Conservation (phyloP, 2,888 invertebrate genomes). For the Laspeyria flexula region DNA sequence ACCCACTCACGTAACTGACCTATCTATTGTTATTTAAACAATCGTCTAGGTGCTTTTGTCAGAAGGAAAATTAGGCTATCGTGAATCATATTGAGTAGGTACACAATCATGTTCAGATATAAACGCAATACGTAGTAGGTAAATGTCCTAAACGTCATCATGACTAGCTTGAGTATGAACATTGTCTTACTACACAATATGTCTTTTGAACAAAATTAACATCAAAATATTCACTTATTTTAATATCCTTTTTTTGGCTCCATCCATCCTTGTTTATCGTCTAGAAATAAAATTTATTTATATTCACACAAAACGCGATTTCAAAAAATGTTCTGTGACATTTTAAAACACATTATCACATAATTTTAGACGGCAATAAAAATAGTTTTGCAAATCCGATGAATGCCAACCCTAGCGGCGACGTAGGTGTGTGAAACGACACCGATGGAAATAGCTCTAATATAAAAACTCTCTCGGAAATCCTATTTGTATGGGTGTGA, state of each 20-base stretch:
- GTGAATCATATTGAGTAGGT: too few species aligned
- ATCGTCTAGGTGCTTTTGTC: too few species aligned
- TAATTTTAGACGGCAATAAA: conserved; percentile 20
- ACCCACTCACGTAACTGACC: too few species aligned
- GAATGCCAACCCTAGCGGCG: conserved; percentile 30
- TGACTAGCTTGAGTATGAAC: too few species aligned
- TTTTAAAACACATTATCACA: conserved; percentile 19
- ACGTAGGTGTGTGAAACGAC: conserved; percentile 46
- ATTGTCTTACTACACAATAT: too few species aligned
- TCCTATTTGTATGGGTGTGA: conserved; percentile 54
- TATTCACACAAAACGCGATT: neutral
- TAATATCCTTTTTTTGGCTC: neutral
- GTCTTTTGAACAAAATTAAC: too few species aligned
- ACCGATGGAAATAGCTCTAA: conserved; percentile 58
- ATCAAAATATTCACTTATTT: neutral
- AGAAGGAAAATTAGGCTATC: too few species aligned
- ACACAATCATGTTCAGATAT: too few species aligned
- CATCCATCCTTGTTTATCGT: neutral
- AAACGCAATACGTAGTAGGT: too few species aligned
- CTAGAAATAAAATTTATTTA: neutral
- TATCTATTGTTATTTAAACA: too few species aligned
- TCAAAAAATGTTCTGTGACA: neutral
- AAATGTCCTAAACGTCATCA: too few species aligned
- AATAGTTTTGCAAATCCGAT: conserved; percentile 1
- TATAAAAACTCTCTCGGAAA: conserved; percentile 68